These are phyloP conservation scores for Naso thynnoides DNA, from an alignment of 2,797 vertebrate genomes.

Conservation along the genomic window DNA sequence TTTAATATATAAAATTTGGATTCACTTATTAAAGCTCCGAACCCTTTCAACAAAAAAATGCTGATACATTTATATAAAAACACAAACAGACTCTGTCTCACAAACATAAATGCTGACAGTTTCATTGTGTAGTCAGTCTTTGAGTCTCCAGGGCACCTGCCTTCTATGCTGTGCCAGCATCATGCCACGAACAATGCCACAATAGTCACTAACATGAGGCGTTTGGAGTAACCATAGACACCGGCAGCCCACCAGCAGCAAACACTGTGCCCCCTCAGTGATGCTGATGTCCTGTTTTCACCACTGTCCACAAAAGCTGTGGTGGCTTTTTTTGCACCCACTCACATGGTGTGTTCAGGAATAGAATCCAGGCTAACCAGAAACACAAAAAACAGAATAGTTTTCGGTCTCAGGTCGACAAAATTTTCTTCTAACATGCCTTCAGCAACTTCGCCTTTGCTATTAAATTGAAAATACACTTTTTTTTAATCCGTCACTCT, in stretches of 20 bases:
- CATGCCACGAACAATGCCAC: constrained; percentile 44
- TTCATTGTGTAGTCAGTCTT: constrained; percentile 45
- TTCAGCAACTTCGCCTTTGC: neutral
- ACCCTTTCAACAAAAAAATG: constrained; percentile 5
- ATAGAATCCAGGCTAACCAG: constrained; percentile 29
- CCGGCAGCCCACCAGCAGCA: constrained; percentile 54
- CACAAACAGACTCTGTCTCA: constrained; percentile 10
- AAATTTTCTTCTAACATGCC: neutral
- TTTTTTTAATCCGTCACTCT: neutral
- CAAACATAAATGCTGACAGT: constrained; percentile 40
- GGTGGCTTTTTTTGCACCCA: constrained; percentile 30
- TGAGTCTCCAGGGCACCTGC: constrained; percentile 59
- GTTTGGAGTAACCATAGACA: constrained; percentile 71
- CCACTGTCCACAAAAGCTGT: constrained; percentile 49
- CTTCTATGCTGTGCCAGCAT: constrained; percentile 40
- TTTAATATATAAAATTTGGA: neutral
- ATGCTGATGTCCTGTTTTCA: constrained; percentile 64
- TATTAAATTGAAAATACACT: neutral
- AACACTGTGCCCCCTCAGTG: constrained; percentile 52
- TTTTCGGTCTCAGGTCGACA: constrained; percentile 7
- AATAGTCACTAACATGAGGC: constrained; percentile 40
- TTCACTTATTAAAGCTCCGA: constrained; percentile 10
- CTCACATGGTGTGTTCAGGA: constrained; percentile 45
- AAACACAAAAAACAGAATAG: neutral
- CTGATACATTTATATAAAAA: constrained; percentile 25